Percentiles rank a stretch among this genome's conserved stretches.
Conservation (phyloP, 2,113 vertebrate species). For the Urocitellus parryii region DNA sequence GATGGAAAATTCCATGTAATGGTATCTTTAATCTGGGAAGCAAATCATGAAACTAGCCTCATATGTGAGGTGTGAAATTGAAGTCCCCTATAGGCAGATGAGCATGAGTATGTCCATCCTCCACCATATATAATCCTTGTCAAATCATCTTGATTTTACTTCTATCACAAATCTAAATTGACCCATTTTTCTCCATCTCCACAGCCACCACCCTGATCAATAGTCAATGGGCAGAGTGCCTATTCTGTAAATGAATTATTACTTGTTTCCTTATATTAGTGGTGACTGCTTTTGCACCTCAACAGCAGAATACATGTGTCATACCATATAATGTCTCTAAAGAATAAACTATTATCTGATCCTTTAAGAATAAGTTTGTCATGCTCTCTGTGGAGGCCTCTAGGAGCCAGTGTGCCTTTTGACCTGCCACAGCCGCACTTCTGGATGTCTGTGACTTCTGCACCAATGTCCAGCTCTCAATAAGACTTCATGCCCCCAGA, state of each 20-base stretch:
- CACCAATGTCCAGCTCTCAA: no score
- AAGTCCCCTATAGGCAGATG: not conserved
- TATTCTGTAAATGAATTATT: not conserved
- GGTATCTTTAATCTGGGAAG: not conserved
- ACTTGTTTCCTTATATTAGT: not conserved
- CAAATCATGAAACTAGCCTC: not conserved
- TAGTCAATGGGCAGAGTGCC: not conserved
- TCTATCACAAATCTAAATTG: not conserved
- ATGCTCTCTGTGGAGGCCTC: no score
- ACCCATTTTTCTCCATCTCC: not conserved
- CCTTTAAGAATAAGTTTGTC: not conserved
- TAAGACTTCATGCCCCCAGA: no score
- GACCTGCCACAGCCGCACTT: no score
- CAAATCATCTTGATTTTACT: not conserved
- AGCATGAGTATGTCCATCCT: not conserved
- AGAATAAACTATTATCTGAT: not conserved
- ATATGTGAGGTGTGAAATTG: not conserved
- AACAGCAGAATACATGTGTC: not conserved
- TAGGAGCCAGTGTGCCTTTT: no score
- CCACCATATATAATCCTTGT: not conserved
- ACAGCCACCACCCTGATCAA: not conserved
- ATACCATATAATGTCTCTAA: not conserved
- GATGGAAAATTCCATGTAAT: not conserved
- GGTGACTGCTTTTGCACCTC: not conserved
- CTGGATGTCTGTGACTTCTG: no score